A percentile compares a stretch with the other conserved stretches of the same genome.
Evolutionary conservation across 2,888 invertebrate species (phyloP).

Genomic region (Hipparchia semele): DNA sequence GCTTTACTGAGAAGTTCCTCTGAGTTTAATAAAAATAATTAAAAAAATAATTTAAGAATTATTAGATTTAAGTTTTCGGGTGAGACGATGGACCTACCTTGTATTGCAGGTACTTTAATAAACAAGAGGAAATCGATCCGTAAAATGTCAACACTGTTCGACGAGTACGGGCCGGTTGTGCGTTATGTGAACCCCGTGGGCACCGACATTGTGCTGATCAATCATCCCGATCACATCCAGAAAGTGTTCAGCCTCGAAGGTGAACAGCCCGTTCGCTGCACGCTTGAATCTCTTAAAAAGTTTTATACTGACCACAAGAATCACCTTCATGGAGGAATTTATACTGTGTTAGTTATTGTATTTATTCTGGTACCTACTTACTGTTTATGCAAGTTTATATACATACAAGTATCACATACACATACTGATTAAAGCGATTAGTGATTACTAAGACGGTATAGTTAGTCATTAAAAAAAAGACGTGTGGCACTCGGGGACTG

Average conservation of each 20-base stretch:
- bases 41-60: too few relatives aligned
- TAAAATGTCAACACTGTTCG: constrained; percentile 65
- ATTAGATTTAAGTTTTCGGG: too few relatives aligned
- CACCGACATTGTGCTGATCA: constrained; percentile 84
- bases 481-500: too few relatives aligned
- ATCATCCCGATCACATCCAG: constrained; percentile 85
- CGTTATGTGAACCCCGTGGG: constrained; percentile 86
- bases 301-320: constrained; percentile 83
- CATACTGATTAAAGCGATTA: too few relatives aligned
- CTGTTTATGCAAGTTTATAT: too few relatives aligned
- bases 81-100: too few relatives aligned
- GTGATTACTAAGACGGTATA: too few relatives aligned
- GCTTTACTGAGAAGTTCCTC: too few relatives aligned
- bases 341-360: constrained; percentile 76
- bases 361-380: neutral
- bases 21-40: too few relatives aligned
- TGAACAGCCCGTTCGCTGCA: constrained; percentile 82
- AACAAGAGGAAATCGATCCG: constrained; percentile 58
- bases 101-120: constrained; percentile 56
- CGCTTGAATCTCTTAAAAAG: constrained; percentile 85
- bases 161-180: constrained; percentile 86
- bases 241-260: constrained; percentile 85
- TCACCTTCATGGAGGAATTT: constrained; percentile 80
- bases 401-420: too few relatives aligned
- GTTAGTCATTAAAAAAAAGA: too few relatives aligned